Evolutionary conservation across 2,888 invertebrate species (phyloP).

Genomic region (Aphidius colemani): DNA sequence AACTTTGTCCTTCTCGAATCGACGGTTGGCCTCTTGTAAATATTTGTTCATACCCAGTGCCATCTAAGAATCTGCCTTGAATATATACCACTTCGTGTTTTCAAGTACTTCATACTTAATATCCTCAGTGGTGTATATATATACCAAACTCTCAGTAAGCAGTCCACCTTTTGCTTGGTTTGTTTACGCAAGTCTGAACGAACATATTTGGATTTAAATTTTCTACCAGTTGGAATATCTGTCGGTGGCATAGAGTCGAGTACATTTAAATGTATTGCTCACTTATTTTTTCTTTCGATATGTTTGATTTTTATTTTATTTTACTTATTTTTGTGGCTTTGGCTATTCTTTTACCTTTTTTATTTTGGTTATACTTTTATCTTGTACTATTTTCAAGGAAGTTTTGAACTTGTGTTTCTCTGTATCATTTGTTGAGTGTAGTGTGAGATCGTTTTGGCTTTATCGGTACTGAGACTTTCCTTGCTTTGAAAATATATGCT

Average conservation of each 20-base stretch:
- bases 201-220: conserved; percentile 48
- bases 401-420: no score
- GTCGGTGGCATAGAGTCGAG: conserved; percentile 2
- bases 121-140: conserved; percentile 9
- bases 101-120: conserved; percentile 22
- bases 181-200: conserved; percentile 42
- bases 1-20: conserved; percentile 31
- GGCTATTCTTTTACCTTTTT: background rate
- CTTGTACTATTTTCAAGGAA: no score
- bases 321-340: background rate
- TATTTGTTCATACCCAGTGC: conserved; percentile 43
- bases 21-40: conserved; percentile 48
- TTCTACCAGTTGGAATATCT: conserved; percentile 12
- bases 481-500: no score
- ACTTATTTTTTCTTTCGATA: background rate
- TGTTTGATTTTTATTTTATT: background rate
- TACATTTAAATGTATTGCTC: background rate
- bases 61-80: conserved; percentile 25
- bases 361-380: no score
- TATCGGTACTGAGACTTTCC: no score
- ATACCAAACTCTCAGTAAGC: no score
- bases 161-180: conserved; percentile 30
- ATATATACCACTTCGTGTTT: conserved; percentile 2
- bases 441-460: no score
- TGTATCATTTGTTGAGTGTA: no score